These are phyloP conservation scores for Crocallis elinguaria DNA, from an alignment of 2,888 invertebrate genomes.

Conservation along the genomic window DNA sequence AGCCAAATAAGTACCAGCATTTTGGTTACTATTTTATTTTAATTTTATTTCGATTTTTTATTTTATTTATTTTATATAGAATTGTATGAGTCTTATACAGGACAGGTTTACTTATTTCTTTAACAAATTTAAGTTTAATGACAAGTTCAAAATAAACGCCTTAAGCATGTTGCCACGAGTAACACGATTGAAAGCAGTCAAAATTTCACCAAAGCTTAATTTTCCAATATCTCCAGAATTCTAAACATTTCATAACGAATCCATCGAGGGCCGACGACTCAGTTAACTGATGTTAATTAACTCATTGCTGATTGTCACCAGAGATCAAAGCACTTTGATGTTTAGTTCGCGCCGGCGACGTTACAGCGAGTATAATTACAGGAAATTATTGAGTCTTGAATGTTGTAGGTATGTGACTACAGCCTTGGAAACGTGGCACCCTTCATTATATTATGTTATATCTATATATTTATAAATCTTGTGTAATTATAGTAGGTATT, in stretches of 20 bases:
- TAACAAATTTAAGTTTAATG: too few relatives aligned
- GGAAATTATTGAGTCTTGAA: slow-evolving; percentile 18
- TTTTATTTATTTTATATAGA: too few relatives aligned
- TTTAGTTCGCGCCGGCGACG: slow-evolving; percentile 45
- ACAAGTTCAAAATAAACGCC: too few relatives aligned
- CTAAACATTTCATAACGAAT: slow-evolving; percentile 21
- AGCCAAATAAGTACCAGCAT: too few relatives aligned
- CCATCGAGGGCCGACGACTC: slow-evolving; percentile 34
- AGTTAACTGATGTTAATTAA: slow-evolving; percentile 73
- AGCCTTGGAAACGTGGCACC: not conserved
- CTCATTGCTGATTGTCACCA: slow-evolving; percentile 61
- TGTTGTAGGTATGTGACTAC: not conserved
- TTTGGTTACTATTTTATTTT: too few relatives aligned
- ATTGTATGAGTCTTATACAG: too few relatives aligned
- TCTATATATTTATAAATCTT: too few relatives aligned
- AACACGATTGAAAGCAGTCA: not conserved
- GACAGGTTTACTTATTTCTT: too few relatives aligned
- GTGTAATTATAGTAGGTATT: too few relatives aligned
- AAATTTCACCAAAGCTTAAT: not conserved
- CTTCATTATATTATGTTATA: too few relatives aligned
- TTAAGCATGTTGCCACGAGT: too few relatives aligned
- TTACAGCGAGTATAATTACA: slow-evolving; percentile 17
- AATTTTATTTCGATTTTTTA: too few relatives aligned
- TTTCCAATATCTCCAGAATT: slow-evolving; percentile 16
- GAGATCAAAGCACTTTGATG: slow-evolving; percentile 64